These are phyloP conservation scores for Rhegmatorhina hoffmannsi DNA, from an alignment of 2,113 vertebrate species.

Conservation along the genomic window DNA sequence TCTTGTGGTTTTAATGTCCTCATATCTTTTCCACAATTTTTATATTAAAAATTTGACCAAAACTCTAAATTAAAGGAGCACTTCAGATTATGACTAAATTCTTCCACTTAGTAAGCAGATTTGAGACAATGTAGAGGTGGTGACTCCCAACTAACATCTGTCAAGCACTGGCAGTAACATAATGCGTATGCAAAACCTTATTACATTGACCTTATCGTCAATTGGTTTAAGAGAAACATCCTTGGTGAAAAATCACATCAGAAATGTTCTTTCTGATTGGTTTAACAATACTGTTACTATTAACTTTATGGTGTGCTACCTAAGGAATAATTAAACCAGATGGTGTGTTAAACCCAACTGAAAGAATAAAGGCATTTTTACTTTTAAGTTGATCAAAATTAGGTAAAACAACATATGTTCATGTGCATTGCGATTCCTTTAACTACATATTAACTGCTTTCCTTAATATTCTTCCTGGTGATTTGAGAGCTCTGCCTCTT, in stretches of 20 bases:
- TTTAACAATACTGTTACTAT: slow-evolving; percentile 56
- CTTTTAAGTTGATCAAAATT: slow-evolving; percentile 77
- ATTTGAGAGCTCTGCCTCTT: slow-evolving; percentile 10
- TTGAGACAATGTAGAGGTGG: slow-evolving; percentile 30
- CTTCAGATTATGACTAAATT: slow-evolving; percentile 7
- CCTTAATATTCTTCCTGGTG: slow-evolving; percentile 60
- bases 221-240: slow-evolving; percentile 22
- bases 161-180: slow-evolving; percentile 9
- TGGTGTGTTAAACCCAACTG: slow-evolving; percentile 62
- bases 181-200: slow-evolving; percentile 22
- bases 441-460: slow-evolving; percentile 69
- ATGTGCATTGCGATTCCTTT: slow-evolving; percentile 62
- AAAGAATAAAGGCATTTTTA: slow-evolving; percentile 67
- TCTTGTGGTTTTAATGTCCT: not conserved
- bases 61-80: not conserved
- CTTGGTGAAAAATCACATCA: slow-evolving; percentile 11
- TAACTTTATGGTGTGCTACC: slow-evolving; percentile 72
- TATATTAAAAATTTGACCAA: not conserved
- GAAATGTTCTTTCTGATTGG: slow-evolving; percentile 48
- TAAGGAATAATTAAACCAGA: slow-evolving; percentile 80
- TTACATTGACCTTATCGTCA: slow-evolving; percentile 53
- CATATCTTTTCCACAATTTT: not conserved
- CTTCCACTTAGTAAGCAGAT: slow-evolving; percentile 32
- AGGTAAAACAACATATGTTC: slow-evolving; percentile 76
- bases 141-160: slow-evolving; percentile 21